Base-by-base conservation (phyloP, 1,140 invertebrate species). In the Drosophila repletoides region DNA sequence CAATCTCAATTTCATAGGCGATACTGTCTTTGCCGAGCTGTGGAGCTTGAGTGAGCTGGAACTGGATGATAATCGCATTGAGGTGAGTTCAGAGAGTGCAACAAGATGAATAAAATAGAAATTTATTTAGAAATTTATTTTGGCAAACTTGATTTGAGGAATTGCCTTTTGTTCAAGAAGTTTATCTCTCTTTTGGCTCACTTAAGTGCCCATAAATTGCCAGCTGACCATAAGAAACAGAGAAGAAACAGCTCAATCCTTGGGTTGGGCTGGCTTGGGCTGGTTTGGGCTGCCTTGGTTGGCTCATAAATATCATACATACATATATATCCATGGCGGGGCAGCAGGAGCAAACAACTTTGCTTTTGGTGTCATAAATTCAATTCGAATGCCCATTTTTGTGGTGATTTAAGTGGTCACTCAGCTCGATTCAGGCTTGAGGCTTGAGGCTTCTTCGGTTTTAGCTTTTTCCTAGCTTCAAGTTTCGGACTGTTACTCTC, bases 11-110 rank as follows among this genome's bases (percentile, higher is more conserved):
- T 94, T 94, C 81, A 92, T 96, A 52, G 94, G 94, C 1, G 94
- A 95, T 21, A 92, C 93, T 33, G 94, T 93, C 2, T 97, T 97
- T 88, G 92, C 93, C 0, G 95, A 96, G 76, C 91, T 96, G 79
- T 93, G 80, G 93, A 93, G 90, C 75, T 86, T 97, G 3, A 91
- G 93, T 60, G 94, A 95, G 56, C 90, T 97, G 49, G 91, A 95
- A 33, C 88, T 97, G 59, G 94, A 94, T 61, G 93, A 93, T 66
- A 96, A 96, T 90, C 91, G 92, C 33, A 93, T 95, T 41, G 90
- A 92, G 77, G 89, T 91, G 53, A 91, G 86, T 77, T 22, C 10
- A 10, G 12, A 29, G n/a, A 91, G 86, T 77, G 17, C 10, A 10
- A 15, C 22, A n/a, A 10, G 21, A 31, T 48, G 15, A 43, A 49